Evolutionary conservation across 2,797 vertebrate species (phyloP).

Genomic region (Poeciliopsis infans): DNA sequence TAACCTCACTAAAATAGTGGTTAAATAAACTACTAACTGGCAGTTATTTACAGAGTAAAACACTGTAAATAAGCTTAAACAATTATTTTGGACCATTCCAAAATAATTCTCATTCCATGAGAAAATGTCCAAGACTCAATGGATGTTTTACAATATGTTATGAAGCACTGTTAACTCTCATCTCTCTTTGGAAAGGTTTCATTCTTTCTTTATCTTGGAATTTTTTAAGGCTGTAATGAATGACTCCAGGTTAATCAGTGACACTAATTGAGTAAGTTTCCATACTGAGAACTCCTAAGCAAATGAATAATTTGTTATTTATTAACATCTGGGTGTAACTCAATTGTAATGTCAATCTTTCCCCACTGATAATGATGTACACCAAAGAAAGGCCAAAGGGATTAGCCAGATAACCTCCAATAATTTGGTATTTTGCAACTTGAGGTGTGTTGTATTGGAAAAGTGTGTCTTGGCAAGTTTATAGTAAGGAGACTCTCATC

Average conservation of each 20-base stretch:
- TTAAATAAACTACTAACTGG: background rate
- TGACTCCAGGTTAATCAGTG: slow-evolving; percentile 44
- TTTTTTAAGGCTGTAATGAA: slow-evolving; percentile 3
- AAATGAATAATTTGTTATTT: background rate
- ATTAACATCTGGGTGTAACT: background rate
- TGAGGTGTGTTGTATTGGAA: background rate
- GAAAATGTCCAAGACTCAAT: background rate
- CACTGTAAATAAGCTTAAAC: background rate
- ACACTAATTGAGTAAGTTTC: slow-evolving; percentile 34
- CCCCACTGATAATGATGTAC: background rate
- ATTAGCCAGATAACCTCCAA: slow-evolving; percentile 21
- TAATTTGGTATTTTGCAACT: background rate
- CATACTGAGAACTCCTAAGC: slow-evolving; percentile 1
- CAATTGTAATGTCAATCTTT: background rate
- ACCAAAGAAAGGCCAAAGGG: background rate
- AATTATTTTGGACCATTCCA: background rate
- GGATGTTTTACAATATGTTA: background rate
- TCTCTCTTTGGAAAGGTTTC: background rate
- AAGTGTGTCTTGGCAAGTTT: slow-evolving; percentile 30
- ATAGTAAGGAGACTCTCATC: background rate
- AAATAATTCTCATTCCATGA: no score
- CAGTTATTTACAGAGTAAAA: background rate
- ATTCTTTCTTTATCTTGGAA: slow-evolving; percentile 1
- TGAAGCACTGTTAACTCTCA: background rate
- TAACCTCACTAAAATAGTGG: background rate